Evolutionary conservation across 2,113 vertebrate species (phyloP).

Genomic region (Corythornis madagascariensis): DNA sequence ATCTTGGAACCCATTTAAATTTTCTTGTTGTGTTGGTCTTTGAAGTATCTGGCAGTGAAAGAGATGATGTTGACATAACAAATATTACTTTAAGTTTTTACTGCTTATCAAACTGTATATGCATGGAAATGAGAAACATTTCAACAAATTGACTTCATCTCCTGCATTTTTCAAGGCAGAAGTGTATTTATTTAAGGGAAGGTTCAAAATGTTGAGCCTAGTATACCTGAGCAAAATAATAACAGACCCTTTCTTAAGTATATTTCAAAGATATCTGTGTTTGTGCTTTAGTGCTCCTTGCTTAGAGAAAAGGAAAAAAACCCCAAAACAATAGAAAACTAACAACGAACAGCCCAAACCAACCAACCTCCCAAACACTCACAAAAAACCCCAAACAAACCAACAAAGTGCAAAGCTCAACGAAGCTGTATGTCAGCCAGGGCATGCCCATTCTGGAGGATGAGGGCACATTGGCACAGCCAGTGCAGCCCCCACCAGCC

Average conservation of each 20-base stretch:
- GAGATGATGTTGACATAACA: constrained; percentile 68
- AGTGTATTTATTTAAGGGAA: constrained; percentile 21
- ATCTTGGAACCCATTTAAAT: constrained; percentile 65
- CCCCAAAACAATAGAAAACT: neutral
- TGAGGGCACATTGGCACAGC: neutral
- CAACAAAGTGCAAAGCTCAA: neutral
- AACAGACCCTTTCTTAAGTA: neutral
- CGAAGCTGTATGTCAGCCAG: neutral
- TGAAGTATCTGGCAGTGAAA: constrained; percentile 62
- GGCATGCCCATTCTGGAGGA: neutral
- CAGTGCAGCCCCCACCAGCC: neutral
- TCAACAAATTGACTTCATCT: constrained; percentile 25
- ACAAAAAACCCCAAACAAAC: neutral
- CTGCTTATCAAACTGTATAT: constrained; percentile 42
- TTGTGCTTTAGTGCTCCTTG: neutral
- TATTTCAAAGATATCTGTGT: constrained; percentile 20
- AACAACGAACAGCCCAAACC: neutral
- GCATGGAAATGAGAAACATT: constrained; percentile 57
- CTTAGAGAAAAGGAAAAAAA: neutral
- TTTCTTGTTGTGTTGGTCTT: constrained; percentile 63
- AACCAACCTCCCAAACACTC: too few relatives aligned
- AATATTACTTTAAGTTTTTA: constrained; percentile 59
- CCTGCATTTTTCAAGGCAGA: constrained; percentile 25
- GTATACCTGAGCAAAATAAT: constrained; percentile 29
- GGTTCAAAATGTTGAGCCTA: constrained; percentile 4